Base-by-base conservation (phyloP, 1,140 invertebrate genomes). In the Trinorchestia longiramus region DNA sequence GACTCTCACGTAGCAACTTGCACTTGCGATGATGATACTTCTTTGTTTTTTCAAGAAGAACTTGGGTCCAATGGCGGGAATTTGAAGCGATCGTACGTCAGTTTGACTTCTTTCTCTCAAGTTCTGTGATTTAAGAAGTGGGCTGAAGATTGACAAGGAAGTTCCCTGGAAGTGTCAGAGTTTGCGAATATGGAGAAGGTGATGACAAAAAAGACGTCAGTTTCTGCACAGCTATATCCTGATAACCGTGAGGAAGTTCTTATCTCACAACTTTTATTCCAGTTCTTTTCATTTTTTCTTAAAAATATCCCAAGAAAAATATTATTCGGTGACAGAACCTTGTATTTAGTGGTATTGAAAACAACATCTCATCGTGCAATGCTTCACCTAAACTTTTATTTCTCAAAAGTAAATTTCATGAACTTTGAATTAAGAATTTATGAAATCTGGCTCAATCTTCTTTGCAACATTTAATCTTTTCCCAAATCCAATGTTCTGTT, bases 1-100 rank as follows among this genome's bases (percentile, higher is more conserved):
- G 88, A 90, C 88, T 90, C n/a, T 42, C n/a, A 90, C n/a, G 88
- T 90, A 42, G 43, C 88, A 90, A 90, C 88, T 90, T 90, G 88
- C n/a, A 77, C 4, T 43, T 41, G 88, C 36, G 41, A 90, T 90
- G 88, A 90, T 90, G 88, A 42, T 42, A 90, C 41, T 43, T 90
- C 88, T 90, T 43, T 90, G 88, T 90, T 90, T 90, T 90, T 90
- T 77, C 11, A 90, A 4, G 41, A 36, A 90, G 4, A 90, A 90
- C 88, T 90, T 90, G 36, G 6, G 4, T 19, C 62, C 62, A 23
- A 77, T 36, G 62, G 28, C 62, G 1, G 62, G 62, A 77, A 77
- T 77, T 77, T 77, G 62, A 28, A 36, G 62, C 62, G 8, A 77
- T 77, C 62, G 28, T 11, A 36, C 62, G 28, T 77, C 15, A 77